Evolutionary conservation across 2,888 invertebrate species (phyloP).

Genomic region (Sarcophaga variegata): DNA sequence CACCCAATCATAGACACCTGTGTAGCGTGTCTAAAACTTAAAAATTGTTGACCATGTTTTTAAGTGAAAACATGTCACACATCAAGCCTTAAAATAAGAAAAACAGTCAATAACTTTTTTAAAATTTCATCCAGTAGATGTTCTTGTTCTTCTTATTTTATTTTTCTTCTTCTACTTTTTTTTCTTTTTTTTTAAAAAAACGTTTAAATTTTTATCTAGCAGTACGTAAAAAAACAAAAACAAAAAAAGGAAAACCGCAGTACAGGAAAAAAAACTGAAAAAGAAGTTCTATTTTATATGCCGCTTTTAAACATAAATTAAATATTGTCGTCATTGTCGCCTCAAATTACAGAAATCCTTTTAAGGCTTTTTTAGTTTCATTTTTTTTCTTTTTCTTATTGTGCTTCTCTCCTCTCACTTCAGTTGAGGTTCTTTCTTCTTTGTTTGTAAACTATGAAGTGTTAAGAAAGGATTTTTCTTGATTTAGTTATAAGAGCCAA

Average conservation of each 20-base stretch:
- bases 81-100: slow-evolving; percentile 63
- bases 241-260: slow-evolving; percentile 22
- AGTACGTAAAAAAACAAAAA: slow-evolving; percentile 23
- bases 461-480: slow-evolving; percentile 50
- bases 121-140: slow-evolving; percentile 57
- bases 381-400: slow-evolving; percentile 20
- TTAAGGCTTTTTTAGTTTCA: slow-evolving; percentile 66
- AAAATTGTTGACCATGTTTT: slow-evolving; percentile 67
- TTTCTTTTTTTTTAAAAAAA: slow-evolving; percentile 8
- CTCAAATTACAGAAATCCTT: slow-evolving; percentile 71
- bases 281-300: slow-evolving; percentile 65
- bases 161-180: background rate
- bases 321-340: slow-evolving; percentile 70
- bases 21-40: slow-evolving; percentile 46
- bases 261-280: slow-evolving; percentile 24
- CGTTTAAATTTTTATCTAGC: slow-evolving; percentile 56
- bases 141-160: slow-evolving; percentile 28
- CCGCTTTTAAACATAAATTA: slow-evolving; percentile 68
- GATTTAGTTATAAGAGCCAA: slow-evolving; percentile 58
- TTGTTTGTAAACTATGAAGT: slow-evolving; percentile 10
- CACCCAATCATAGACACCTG: too few relatives aligned
- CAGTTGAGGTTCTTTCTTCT: background rate
- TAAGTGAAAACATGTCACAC: slow-evolving; percentile 67
- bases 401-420: background rate
- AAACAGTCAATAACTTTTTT: slow-evolving; percentile 54